Conservation (phyloP, 2,797 vertebrate species). For the Acanthiza pusilla region DNA sequence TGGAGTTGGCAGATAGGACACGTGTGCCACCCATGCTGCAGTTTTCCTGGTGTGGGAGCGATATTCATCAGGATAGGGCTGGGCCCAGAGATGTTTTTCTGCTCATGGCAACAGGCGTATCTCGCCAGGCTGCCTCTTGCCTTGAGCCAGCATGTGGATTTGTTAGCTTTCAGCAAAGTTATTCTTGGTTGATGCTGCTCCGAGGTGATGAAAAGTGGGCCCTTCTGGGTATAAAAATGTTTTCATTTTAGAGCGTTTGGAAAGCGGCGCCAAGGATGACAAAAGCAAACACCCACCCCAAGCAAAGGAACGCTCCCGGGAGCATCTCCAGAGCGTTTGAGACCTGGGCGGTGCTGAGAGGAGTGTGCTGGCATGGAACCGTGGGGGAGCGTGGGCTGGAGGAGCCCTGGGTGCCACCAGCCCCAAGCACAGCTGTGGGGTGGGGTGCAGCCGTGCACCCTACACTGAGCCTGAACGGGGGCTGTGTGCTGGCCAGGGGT, state of each 20-base stretch:
- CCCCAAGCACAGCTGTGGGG: fast-evolving
- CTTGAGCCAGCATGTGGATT: not conserved
- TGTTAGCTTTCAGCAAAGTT: not conserved
- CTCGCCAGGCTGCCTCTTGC: not conserved
- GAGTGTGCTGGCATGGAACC: not conserved
- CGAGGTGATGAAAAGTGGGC: not conserved
- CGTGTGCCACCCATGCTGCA: not conserved
- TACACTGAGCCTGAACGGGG: fast-evolving
- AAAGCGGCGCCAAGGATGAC: not conserved
- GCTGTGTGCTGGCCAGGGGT: too few species aligned
- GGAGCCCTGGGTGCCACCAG: not conserved
- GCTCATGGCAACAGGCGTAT: fast-evolving
- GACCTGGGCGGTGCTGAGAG: not conserved
- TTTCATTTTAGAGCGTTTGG: not conserved
- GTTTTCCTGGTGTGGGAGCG: not conserved
- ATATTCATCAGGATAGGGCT: fast-evolving
- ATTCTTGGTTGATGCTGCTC: not conserved
- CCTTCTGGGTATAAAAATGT: not conserved
- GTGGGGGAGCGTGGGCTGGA: fast-evolving
- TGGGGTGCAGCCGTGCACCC: fast-evolving
- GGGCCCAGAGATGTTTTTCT: not conserved
- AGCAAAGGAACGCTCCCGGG: not conserved
- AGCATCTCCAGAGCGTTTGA: not conserved
- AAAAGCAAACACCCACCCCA: not conserved
- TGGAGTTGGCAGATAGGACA: not conserved